Conservation (phyloP, 2,113 vertebrate species). For the Pavo muticus region DNA sequence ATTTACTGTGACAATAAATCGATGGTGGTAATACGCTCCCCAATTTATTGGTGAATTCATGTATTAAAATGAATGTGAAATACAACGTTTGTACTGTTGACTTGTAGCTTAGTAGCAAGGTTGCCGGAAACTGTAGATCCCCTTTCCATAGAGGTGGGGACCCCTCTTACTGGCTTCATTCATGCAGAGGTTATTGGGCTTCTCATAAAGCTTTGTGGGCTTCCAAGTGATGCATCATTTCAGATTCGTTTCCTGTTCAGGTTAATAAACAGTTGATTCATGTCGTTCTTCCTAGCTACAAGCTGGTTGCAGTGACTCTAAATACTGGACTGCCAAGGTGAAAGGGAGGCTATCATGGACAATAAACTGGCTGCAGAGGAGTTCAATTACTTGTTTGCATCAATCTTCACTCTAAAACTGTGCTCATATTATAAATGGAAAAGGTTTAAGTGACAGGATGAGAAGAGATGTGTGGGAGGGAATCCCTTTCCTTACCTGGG, state of each 20-base stretch:
- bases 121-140: not conserved
- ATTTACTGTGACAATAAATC: not conserved
- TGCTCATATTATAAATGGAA: not conserved
- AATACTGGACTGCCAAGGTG: not conserved
- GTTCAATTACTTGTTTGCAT: slow-evolving; percentile 44
- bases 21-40: not conserved
- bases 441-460: not conserved
- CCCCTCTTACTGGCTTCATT: not conserved
- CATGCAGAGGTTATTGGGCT: not conserved
- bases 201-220: not conserved
- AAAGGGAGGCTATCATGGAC: not conserved
- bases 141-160: not conserved
- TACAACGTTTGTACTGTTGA: not conserved
- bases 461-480: slow-evolving; percentile 42
- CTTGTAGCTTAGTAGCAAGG: not conserved
- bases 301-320: not conserved
- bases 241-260: slow-evolving; percentile 34
- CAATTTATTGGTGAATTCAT: not conserved
- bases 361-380: slow-evolving; percentile 4
- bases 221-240: slow-evolving; percentile 20
- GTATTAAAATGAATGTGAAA: not conserved
- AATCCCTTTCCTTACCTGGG: slow-evolving; percentile 31
- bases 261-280: slow-evolving; percentile 51
- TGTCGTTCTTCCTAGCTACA: not conserved
- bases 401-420: slow-evolving; percentile 26